Evolutionary conservation across 2,113 vertebrate species (phyloP).

Genomic region (Leucoraja erinaceus): DNA sequence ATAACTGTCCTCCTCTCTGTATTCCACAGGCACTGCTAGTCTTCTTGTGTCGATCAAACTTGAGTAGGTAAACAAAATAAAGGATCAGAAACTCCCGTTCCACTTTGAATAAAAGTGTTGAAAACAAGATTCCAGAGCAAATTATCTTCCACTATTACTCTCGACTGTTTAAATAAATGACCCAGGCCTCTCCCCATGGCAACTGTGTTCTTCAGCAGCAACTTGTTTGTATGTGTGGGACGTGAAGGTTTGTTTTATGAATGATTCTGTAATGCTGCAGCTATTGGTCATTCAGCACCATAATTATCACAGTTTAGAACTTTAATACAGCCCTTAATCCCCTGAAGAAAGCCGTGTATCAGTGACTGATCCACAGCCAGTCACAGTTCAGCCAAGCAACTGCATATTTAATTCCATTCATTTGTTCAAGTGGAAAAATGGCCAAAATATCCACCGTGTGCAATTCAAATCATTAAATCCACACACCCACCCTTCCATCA

Average conservation of each 20-base stretch:
- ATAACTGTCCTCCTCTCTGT: not conserved
- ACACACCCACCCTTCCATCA: not conserved
- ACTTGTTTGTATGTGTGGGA: not conserved
- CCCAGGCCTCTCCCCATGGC: not conserved
- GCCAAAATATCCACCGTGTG: not conserved
- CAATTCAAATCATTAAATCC: slow-evolving; percentile 12
- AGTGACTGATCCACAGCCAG: not conserved
- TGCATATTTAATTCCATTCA: not conserved
- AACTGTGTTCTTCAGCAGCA: not conserved
- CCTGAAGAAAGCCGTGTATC: not conserved
- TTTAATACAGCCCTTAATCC: not conserved
- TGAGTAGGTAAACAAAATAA: not conserved
- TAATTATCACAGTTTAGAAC: slow-evolving; percentile 22
- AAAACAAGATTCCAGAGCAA: not conserved
- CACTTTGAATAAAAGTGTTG: not conserved
- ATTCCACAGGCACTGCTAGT: not conserved
- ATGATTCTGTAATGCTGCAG: not conserved
- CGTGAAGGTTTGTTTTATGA: slow-evolving; percentile 3
- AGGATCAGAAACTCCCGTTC: slow-evolving; percentile 4
- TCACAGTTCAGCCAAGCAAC: not conserved
- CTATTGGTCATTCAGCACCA: not conserved
- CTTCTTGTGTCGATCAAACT: not conserved
- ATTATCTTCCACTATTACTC: not conserved
- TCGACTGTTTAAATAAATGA: not conserved
- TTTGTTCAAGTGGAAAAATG: slow-evolving; percentile 13